A percentile compares a stretch with the other conserved stretches of the same genome.
These are phyloP conservation scores for Standfussiana lucernea DNA, from an alignment of 2,888 invertebrate species.

Conservation along the genomic window DNA sequence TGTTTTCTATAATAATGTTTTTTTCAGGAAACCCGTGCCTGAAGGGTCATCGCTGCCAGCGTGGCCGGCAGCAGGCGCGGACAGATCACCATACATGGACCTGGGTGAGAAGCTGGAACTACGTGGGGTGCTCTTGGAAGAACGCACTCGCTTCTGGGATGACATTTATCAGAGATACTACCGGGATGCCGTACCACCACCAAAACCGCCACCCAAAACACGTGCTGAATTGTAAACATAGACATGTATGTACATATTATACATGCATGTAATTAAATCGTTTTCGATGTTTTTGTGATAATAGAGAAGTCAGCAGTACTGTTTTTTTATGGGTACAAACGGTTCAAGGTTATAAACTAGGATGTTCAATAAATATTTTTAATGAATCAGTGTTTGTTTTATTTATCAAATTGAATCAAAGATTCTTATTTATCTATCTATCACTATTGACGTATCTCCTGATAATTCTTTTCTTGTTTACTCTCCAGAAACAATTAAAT, in stretches of 20 bases:
- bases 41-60: constrained; percentile 24
- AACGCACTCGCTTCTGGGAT: constrained; percentile 69
- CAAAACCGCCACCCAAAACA: constrained; percentile 12
- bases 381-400: neutral
- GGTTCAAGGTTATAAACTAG: neutral
- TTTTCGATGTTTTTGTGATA: neutral
- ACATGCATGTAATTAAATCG: neutral
- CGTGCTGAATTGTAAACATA: constrained; percentile 18
- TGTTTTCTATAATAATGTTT: constrained; percentile 15
- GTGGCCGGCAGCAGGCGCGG: constrained; percentile 21
- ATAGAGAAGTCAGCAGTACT: neutral
- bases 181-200: constrained; percentile 27
- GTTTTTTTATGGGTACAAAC: neutral
- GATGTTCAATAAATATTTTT: neutral
- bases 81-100: constrained; percentile 66
- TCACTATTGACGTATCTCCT: too few relatives aligned
- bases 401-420: neutral
- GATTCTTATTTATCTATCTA: neutral
- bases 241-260: too few relatives aligned
- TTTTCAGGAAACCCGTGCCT: constrained; percentile 71
- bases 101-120: constrained; percentile 66
- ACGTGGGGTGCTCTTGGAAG: constrained; percentile 48
- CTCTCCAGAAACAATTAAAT: too few relatives aligned
- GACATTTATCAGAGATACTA: constrained; percentile 67
- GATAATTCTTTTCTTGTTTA: too few relatives aligned